Conservation (phyloP, 2,113 vertebrate species). For the Alosa alosa region DNA sequence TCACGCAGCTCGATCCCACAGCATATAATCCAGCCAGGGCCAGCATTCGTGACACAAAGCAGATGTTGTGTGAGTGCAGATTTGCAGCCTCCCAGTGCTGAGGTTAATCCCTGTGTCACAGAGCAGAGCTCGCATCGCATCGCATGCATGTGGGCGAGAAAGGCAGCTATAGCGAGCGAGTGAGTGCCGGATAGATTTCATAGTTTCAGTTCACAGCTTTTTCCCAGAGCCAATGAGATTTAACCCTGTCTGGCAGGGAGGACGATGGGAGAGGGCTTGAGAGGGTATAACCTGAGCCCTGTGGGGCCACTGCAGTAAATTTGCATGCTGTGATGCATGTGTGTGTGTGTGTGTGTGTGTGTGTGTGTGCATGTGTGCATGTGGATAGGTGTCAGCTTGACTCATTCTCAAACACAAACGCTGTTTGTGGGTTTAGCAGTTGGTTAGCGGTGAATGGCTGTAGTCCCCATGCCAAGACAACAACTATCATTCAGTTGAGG, state of each 20-base stretch:
- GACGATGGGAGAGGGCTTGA: neutral
- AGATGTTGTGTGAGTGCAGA: slow-evolving; percentile 5
- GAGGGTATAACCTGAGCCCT: neutral
- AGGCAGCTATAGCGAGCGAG: neutral
- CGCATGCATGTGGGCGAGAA: neutral
- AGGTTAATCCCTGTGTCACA: slow-evolving; percentile 5
- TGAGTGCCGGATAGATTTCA: neutral
- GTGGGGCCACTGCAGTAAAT: neutral
- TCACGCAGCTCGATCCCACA: neutral
- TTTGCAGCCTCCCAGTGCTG: slow-evolving; percentile 1
- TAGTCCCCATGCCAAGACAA: no score
- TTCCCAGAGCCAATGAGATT: neutral
- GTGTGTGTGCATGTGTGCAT: neutral
- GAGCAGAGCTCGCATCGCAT: neutral
- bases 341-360: neutral
- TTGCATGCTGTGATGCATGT: neutral
- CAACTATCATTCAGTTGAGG: no score
- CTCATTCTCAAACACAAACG: no score
- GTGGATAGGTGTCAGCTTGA: neutral
- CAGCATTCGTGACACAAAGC: slow-evolving; percentile 4
- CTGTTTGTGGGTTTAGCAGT: no score
- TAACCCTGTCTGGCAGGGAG: neutral
- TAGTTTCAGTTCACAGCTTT: neutral
- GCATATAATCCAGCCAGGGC: neutral
- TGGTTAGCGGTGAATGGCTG: no score